Conservation (phyloP, 2,888 invertebrate genomes). For the Drosophila monieri region DNA sequence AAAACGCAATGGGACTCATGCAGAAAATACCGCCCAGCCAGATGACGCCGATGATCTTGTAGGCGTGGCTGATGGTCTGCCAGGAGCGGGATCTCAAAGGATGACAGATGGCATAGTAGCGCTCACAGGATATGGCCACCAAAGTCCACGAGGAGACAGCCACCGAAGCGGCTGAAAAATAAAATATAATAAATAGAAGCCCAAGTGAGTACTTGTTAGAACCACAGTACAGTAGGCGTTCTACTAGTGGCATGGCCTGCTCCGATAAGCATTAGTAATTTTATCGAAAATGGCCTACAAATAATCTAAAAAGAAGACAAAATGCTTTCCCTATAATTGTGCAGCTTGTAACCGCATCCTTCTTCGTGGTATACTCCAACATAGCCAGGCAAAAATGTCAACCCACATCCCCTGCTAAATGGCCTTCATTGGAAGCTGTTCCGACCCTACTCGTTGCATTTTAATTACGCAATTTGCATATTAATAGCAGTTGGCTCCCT, state of each 20-base stretch:
- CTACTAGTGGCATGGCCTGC: too few species aligned
- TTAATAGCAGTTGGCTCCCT: slow-evolving; percentile 8
- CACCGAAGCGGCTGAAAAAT: slow-evolving; percentile 88
- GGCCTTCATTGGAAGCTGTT: slow-evolving; percentile 9
- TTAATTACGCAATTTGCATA: slow-evolving; percentile 48
- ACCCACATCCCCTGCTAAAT: slow-evolving; percentile 3
- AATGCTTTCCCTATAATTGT: not conserved
- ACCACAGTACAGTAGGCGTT: too few species aligned
- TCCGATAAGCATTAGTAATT: not conserved
- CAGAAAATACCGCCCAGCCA: slow-evolving; percentile 88
- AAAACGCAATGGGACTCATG: slow-evolving; percentile 87
- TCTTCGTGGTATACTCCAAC: not conserved
- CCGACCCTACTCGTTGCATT: slow-evolving; percentile 27
- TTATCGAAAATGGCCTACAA: not conserved
- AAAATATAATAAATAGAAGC: too few species aligned
- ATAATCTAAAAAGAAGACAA: not conserved
- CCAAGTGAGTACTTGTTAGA: too few species aligned
- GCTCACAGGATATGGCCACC: slow-evolving; percentile 90
- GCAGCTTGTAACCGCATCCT: not conserved
- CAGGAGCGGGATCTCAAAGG: slow-evolving; percentile 89
- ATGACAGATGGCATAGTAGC: slow-evolving; percentile 92
- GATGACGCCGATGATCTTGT: slow-evolving; percentile 88
- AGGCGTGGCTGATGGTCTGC: slow-evolving; percentile 91
- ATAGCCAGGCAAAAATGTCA: not conserved
- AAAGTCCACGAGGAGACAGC: slow-evolving; percentile 91